A percentile compares a stretch with the other conserved stretches of the same genome.
Conservation (phyloP, 2,888 invertebrate genomes). For the Cryptus viduatorius region DNA sequence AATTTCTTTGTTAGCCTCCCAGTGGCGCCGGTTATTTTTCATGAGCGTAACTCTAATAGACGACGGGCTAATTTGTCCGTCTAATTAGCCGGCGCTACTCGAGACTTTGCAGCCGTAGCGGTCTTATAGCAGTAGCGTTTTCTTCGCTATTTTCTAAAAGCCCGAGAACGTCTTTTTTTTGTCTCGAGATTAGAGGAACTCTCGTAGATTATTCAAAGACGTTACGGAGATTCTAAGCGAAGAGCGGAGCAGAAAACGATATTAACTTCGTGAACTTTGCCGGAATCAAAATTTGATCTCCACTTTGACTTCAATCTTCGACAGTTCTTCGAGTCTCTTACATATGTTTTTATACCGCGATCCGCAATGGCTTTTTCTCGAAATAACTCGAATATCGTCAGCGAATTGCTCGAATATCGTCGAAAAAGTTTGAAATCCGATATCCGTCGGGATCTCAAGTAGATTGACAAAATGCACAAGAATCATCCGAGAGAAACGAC, state of each 20-base stretch:
- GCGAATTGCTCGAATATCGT: too few relatives aligned
- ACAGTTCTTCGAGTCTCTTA: too few relatives aligned
- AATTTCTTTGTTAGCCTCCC: slow-evolving; percentile 9
- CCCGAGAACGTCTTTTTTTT: not conserved
- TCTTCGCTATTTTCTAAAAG: slow-evolving; percentile 15
- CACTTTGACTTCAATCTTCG: not conserved
- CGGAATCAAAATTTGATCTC: not conserved
- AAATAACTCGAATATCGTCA: too few relatives aligned
- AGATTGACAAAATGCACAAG: not conserved
- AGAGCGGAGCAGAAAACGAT: too few relatives aligned
- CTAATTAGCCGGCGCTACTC: slow-evolving; percentile 46
- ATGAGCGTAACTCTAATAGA: not conserved
- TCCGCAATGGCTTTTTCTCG: too few relatives aligned
- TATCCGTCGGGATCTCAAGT: not conserved
- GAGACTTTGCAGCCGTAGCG: slow-evolving; percentile 17
- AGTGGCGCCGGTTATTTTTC: slow-evolving; percentile 18
- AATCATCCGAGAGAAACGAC: not conserved
- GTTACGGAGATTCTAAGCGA: not conserved
- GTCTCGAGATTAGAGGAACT: not conserved
- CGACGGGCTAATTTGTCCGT: slow-evolving; percentile 28
- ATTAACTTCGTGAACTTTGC: not conserved
- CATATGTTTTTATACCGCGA: too few relatives aligned
- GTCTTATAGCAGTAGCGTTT: not conserved
- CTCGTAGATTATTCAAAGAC: slow-evolving; percentile 5
- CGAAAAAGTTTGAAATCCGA: slow-evolving; percentile 2